phyloP scores from a whole-genome alignment of 2,797 vertebrate species.

The Alcedo atthis region DNA sequence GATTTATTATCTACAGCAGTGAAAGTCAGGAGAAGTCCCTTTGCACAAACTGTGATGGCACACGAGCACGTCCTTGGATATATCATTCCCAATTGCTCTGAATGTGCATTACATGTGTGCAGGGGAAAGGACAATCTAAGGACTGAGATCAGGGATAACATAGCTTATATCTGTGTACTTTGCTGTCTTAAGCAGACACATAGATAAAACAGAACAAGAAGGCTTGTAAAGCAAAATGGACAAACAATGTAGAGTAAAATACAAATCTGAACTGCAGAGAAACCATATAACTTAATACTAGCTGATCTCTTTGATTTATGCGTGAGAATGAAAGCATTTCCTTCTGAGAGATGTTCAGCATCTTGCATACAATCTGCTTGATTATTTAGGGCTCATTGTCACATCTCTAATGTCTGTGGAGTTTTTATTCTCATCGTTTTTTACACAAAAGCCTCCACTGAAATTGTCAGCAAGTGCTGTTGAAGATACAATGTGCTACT shows the following conservation, averaged over 20 bases:
- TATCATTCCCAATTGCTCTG: neutral
- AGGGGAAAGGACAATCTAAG: neutral
- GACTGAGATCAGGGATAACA: neutral
- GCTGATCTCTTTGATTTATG: neutral
- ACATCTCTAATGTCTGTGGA: neutral
- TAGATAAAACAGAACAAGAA: neutral
- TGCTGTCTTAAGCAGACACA: neutral
- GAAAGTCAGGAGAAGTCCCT: neutral
- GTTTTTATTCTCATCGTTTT: neutral
- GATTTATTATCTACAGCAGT: neutral
- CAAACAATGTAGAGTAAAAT: neutral
- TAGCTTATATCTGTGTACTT: neutral
- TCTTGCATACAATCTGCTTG: neutral
- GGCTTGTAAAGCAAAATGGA: neutral
- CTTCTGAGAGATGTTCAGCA: neutral
- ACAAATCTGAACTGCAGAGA: neutral
- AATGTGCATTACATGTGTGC: neutral
- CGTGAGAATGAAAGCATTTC: neutral
- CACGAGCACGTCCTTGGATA: neutral
- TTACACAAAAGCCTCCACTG: neutral
- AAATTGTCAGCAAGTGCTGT: neutral
- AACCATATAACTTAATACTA: neutral
- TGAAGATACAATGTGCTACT: neutral
- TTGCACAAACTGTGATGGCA: neutral
- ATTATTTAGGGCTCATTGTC: neutral